phyloP scores from a whole-genome alignment of 2,113 vertebrate genomes.

The Trochalopteron elliotii region DNA sequence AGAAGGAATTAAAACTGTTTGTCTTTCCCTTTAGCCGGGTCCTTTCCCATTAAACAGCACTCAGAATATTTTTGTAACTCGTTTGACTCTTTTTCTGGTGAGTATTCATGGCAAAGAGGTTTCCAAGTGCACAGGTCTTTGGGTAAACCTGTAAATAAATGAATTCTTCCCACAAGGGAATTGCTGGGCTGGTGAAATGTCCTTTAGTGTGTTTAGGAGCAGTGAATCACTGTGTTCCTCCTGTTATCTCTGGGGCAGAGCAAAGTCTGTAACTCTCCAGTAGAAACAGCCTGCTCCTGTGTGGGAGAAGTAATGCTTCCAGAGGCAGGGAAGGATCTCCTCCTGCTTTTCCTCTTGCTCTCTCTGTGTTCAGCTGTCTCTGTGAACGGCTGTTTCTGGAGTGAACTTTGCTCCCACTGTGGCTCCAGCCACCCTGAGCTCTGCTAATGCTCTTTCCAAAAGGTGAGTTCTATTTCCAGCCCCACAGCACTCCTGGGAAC shows the following conservation, averaged over 20 bases:
- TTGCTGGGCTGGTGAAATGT: background rate
- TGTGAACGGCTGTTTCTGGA: background rate
- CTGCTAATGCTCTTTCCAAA: background rate
- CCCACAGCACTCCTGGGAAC: background rate
- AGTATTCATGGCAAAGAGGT: background rate
- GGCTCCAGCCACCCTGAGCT: background rate
- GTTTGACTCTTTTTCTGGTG: background rate
- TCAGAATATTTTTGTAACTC: background rate
- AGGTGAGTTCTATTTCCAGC: slow-evolving; percentile 14
- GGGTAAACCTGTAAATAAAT: background rate
- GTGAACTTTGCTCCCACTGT: background rate
- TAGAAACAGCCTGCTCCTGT: background rate
- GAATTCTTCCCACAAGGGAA: background rate
- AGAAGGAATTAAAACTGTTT: slow-evolving; percentile 46
- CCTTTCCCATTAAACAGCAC: background rate
- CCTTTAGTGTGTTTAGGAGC: background rate
- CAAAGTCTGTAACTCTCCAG: background rate
- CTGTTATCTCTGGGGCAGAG: background rate
- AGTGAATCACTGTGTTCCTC: background rate
- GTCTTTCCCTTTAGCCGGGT: background rate
- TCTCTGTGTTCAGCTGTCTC: background rate
- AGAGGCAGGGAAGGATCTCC: background rate
- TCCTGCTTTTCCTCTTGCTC: background rate
- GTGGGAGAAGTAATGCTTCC: background rate
- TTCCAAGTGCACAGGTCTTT: background rate